Conservation (phyloP, 2,113 vertebrate genomes). For the Scatophagus argus region DNA sequence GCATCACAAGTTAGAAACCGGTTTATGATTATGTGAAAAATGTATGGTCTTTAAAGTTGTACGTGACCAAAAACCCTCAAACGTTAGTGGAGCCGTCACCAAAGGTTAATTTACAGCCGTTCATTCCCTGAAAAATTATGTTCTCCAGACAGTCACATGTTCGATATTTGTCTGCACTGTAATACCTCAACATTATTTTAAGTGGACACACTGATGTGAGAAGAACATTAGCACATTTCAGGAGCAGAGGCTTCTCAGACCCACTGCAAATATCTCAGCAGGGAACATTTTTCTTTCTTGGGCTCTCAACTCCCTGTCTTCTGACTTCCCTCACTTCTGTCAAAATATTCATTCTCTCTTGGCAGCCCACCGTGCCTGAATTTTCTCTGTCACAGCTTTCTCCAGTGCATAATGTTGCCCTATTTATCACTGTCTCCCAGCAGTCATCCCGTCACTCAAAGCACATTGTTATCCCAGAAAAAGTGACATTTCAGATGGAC, state of each 20-base stretch:
- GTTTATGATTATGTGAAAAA: background rate
- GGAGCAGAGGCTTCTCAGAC: slow-evolving; percentile 9
- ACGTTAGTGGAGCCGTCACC: background rate
- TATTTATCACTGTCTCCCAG: slow-evolving; percentile 40
- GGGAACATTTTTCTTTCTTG: slow-evolving; percentile 40
- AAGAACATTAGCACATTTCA: slow-evolving; percentile 44
- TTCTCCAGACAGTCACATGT: background rate
- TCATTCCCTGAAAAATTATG: background rate
- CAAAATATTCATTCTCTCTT: slow-evolving; percentile 26
- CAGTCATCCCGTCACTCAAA: slow-evolving; percentile 40
- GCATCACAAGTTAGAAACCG: background rate
- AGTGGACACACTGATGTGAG: background rate
- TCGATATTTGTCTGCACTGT: background rate
- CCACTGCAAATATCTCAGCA: slow-evolving; percentile 32
- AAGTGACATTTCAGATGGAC: slow-evolving; percentile 19
- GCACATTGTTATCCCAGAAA: slow-evolving; percentile 18
- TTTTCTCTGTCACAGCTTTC: background rate
- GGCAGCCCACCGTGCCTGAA: background rate
- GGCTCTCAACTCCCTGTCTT: slow-evolving; percentile 26
- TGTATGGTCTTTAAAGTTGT: background rate
- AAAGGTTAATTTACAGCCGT: background rate
- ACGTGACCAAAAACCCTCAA: background rate
- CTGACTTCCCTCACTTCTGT: slow-evolving; percentile 28
- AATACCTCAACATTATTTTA: background rate
- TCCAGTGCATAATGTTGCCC: slow-evolving; percentile 14